phyloP scores from a whole-genome alignment of 2,797 vertebrate species.

The Valencia hispanica region DNA sequence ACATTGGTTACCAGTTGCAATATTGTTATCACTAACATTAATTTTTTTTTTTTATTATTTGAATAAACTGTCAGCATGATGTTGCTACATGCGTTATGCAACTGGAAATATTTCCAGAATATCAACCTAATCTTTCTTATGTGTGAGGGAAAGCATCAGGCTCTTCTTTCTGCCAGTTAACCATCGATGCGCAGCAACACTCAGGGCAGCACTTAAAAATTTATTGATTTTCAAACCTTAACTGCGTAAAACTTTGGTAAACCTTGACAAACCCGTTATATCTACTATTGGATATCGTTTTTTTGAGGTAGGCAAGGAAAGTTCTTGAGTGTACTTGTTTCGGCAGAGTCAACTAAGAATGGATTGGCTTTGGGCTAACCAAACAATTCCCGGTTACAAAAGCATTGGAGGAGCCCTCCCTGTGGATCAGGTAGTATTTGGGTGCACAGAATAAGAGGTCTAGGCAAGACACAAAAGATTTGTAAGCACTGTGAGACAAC shows the following conservation, averaged over 20 bases:
- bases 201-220: neutral
- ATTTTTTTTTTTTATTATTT: neutral
- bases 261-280: neutral
- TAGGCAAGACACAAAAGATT: neutral
- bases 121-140: neutral
- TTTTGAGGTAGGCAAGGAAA: neutral
- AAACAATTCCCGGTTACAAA: neutral
- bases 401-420: neutral
- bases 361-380: neutral
- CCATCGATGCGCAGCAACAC: neutral
- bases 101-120: neutral
- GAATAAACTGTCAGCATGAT: too few relatives aligned
- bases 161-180: neutral
- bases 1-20: neutral
- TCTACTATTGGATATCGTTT: neutral
- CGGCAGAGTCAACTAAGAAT: neutral
- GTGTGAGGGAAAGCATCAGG: neutral
- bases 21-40: neutral
- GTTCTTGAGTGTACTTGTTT: neutral
- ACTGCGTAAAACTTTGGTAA: neutral
- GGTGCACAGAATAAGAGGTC: neutral
- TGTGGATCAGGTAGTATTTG: neutral
- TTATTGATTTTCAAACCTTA: neutral
- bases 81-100: too few relatives aligned
- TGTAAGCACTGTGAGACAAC: neutral